Conservation (phyloP, 1,140 invertebrate genomes). For the Coenobita brevimanus region DNA sequence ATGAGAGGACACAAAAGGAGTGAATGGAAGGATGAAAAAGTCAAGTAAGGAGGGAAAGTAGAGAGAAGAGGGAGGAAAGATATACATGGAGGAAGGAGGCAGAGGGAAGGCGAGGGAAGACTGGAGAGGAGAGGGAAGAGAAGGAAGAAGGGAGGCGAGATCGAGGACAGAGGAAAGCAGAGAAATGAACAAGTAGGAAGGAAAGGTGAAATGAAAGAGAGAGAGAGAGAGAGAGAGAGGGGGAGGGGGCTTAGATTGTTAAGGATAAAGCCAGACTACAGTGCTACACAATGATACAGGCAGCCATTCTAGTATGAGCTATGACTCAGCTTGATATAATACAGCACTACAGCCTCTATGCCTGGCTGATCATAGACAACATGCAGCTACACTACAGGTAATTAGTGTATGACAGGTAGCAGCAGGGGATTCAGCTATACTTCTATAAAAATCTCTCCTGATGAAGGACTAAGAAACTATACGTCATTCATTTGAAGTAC, state of each 20-base stretch:
- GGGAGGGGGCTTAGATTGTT: not conserved
- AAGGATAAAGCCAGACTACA: not conserved
- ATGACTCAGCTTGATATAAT: too few species aligned
- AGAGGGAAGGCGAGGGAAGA: not conserved
- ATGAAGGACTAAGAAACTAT: too few species aligned
- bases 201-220: constrained; percentile 1
- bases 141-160: constrained; percentile 8
- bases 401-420: too few species aligned
- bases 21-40: constrained; percentile 6
- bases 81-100: not conserved
- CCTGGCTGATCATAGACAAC: too few species aligned
- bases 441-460: too few species aligned
- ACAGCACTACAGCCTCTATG: too few species aligned
- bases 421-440: too few species aligned
- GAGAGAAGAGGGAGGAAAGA: not conserved
- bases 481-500: too few species aligned
- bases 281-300: not conserved
- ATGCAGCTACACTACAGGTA: too few species aligned
- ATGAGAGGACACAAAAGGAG: constrained; percentile 21
- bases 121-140: not conserved
- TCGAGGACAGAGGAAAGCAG: not conserved
- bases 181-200: not conserved
- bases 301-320: too few species aligned
- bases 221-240: not conserved
- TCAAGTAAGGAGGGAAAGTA: not conserved